phyloP scores from a whole-genome alignment of 2,888 invertebrate species.

The Sycophila texana region DNA sequence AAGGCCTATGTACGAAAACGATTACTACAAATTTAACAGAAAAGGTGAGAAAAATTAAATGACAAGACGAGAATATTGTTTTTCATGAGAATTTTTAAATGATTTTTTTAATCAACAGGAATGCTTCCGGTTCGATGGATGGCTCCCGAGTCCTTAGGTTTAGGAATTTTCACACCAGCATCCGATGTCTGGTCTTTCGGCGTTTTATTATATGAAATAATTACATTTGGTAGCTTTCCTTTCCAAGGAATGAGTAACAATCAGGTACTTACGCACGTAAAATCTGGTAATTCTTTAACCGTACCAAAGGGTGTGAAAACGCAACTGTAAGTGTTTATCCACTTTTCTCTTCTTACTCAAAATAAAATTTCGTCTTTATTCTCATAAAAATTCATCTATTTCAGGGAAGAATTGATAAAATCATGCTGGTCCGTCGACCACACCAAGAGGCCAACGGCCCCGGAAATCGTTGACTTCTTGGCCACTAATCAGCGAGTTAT shows the following conservation, averaged over 20 bases:
- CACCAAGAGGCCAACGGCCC: slow-evolving; percentile 84
- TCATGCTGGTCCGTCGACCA: slow-evolving; percentile 88
- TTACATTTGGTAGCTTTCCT: slow-evolving; percentile 93
- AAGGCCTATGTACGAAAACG: slow-evolving; percentile 89
- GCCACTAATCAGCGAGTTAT: slow-evolving; percentile 87
- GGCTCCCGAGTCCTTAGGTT: slow-evolving; percentile 90
- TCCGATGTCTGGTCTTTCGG: slow-evolving; percentile 96
- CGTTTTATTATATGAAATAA: slow-evolving; percentile 90
- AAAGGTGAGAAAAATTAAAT: slow-evolving; percentile 78
- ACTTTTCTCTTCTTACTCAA: not conserved
- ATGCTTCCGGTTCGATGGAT: slow-evolving; percentile 95
- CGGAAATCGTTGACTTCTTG: slow-evolving; percentile 88
- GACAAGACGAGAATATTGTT: not conserved
- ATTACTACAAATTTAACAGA: slow-evolving; percentile 92
- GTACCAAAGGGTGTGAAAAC: slow-evolving; percentile 88
- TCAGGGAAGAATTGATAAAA: slow-evolving; percentile 84
- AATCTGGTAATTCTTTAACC: slow-evolving; percentile 83
- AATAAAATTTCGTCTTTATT: not conserved
- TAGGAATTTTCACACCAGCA: slow-evolving; percentile 89
- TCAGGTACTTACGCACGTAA: slow-evolving; percentile 89
- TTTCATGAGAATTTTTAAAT: not conserved
- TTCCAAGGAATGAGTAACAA: slow-evolving; percentile 91
- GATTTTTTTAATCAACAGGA: slow-evolving; percentile 70
- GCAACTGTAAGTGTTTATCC: slow-evolving; percentile 83
- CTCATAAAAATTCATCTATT: not conserved